Base-by-base conservation (phyloP, 1,140 invertebrate species). In the Antheraea pernyi region DNA sequence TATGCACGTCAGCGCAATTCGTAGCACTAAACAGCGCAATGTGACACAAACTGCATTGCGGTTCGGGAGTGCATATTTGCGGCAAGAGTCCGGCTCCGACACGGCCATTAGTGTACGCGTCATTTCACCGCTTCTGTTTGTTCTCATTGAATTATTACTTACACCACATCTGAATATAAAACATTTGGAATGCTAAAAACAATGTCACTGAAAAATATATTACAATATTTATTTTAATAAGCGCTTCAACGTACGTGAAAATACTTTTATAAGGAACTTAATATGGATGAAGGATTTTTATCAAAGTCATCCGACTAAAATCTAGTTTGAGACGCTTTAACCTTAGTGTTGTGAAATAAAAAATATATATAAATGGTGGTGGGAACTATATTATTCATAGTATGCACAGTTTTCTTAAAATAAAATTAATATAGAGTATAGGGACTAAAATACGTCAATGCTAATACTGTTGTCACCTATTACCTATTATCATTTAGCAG, bases 41-140 rank as follows among this genome's bases (percentile, higher is more conserved):
- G 73, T 74, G 72, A 81, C 69, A 77, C 62, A 81, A 78, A 81
- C 80, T 80, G 75, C 80, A 79, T 76, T 85, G 76, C 76, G 77
- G 77, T 37, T 77, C 69, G 67, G 30, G 62, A 82, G 78, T 75
- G 76, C 67, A 78, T 82, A 81, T 79, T 83, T 83, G 76, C 77
- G 80, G 72, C 59, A 68, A 65, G 70, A 65, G 66, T 72, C 62
- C 69, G 22, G 30, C 37, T 48, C 71, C 74, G 72, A 74, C 74
- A 69, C 60, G 67, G 65, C 73, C 74, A 78, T 85, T 83, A 83
- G 71, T 70, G 71, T 67, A 59, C 65, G 68, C 67, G 74, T 77
- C 76, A 79, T 75, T 75, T 76, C 71, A 68, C 71, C 46, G 67
- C 69, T 68, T 70, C 72, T 76, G 68, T 77, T 72, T 73, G 63